Evolutionary conservation across 2,113 vertebrate species (phyloP).

Genomic region (Misgurnus anguillicaudatus): DNA sequence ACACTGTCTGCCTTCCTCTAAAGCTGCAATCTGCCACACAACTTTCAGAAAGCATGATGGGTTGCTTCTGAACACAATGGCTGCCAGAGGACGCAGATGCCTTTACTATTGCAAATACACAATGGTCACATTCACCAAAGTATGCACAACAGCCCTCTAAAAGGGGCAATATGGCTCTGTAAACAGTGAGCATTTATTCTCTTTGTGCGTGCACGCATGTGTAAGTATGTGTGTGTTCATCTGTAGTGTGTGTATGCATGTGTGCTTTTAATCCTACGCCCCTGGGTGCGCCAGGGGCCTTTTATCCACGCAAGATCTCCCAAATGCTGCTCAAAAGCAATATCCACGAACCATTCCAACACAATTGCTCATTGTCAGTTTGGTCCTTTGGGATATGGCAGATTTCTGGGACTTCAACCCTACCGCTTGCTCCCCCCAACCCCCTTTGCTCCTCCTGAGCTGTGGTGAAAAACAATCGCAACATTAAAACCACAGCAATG

Average conservation of each 20-base stretch:
- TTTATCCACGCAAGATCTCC: constrained; percentile 73
- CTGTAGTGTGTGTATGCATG: constrained; percentile 48
- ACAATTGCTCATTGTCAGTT: constrained; percentile 64
- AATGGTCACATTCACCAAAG: constrained; percentile 22
- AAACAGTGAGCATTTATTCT: constrained; percentile 18
- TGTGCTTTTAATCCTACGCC: constrained; percentile 68
- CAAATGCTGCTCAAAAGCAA: constrained; percentile 75
- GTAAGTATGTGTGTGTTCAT: constrained; percentile 48
- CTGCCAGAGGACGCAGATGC: constrained; percentile 50
- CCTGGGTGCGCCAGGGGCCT: constrained; percentile 66
- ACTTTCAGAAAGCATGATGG: constrained; percentile 32
- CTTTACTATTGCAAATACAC: constrained; percentile 42
- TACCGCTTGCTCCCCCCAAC: constrained; percentile 38
- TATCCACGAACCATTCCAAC: constrained; percentile 68
- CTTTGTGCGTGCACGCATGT: constrained; percentile 21
- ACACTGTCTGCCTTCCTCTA: constrained; percentile 29
- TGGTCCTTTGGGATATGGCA: constrained; percentile 55
- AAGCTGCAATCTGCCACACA: constrained; percentile 24
- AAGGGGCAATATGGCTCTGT: constrained; percentile 8
- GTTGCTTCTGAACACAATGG: constrained; percentile 26
- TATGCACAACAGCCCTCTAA: constrained; percentile 30
- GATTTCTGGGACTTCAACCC: constrained; percentile 60
- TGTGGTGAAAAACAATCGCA: constrained; percentile 45
- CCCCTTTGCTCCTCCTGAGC: constrained; percentile 33
- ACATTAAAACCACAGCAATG: constrained; percentile 9